Evolutionary conservation across 2,888 invertebrate species (phyloP).

Genomic region (Tridacna crocea): DNA sequence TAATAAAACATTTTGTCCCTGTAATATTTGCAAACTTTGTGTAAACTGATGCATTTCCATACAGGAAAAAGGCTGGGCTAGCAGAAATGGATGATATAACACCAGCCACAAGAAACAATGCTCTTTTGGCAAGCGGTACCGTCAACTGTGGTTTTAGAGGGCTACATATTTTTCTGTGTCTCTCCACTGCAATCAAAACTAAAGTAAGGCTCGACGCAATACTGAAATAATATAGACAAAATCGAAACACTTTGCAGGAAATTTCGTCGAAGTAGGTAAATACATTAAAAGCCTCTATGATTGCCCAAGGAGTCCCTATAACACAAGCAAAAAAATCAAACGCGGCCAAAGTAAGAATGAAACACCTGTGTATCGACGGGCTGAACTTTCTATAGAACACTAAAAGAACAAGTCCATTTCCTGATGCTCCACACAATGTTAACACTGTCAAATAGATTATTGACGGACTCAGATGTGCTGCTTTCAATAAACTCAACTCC

Average conservation of each 20-base stretch:
- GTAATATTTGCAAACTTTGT: constrained; percentile 36
- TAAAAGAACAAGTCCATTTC: constrained; percentile 44
- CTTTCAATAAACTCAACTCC: constrained; percentile 49
- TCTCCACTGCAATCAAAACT: constrained; percentile 56
- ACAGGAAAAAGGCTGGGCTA: constrained; percentile 46
- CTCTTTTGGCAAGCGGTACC: constrained; percentile 44
- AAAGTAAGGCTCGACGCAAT: constrained; percentile 57
- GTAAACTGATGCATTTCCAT: constrained; percentile 42
- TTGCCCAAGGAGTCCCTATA: constrained; percentile 51
- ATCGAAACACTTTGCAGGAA: constrained; percentile 54
- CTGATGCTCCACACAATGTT: constrained; percentile 42
- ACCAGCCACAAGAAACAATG: constrained; percentile 43
- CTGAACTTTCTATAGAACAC: constrained; percentile 57
- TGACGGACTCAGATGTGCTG: constrained; percentile 34
- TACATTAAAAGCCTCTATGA: constrained; percentile 53
- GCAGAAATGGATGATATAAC: constrained; percentile 47
- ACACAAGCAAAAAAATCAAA: constrained; percentile 54
- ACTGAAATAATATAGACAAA: constrained; percentile 53
- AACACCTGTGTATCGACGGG: constrained; percentile 53
- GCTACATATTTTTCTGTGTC: constrained; percentile 57
- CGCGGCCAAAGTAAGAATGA: constrained; percentile 51
- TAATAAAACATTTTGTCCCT: constrained; percentile 55
- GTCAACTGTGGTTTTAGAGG: constrained; percentile 58
- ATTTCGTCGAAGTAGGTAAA: constrained; percentile 47
- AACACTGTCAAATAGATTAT: constrained; percentile 45